Evolutionary conservation across 2,888 invertebrate species (phyloP).

Genomic region (Rhorus exstirpatorius): DNA sequence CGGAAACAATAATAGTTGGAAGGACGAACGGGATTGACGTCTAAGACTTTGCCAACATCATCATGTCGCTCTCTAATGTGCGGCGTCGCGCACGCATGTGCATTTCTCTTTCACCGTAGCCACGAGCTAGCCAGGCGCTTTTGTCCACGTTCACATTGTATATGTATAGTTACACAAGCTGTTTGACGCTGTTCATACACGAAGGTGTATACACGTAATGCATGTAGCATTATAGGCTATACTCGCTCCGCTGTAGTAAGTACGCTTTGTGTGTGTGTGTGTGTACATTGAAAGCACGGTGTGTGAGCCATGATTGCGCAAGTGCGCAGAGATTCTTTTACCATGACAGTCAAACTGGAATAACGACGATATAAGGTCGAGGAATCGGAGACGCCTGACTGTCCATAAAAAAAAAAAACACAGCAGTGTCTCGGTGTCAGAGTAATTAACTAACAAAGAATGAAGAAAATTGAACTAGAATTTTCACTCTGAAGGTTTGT

Average conservation of each 20-base stretch:
- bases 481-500: not conserved
- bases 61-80: constrained; percentile 18
- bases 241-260: not conserved
- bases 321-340: constrained; percentile 32
- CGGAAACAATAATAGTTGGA: too few species aligned
- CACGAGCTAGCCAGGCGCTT: constrained; percentile 2
- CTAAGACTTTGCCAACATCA: too few species aligned
- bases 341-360: constrained; percentile 48
- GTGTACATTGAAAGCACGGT: constrained; percentile 1
- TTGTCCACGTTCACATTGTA: not conserved
- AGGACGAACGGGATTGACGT: too few species aligned
- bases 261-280: not conserved
- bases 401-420: too few species aligned
- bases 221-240: constrained; percentile 7
- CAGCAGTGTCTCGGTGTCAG: too few species aligned
- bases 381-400: not conserved
- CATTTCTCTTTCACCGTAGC: constrained; percentile 12
- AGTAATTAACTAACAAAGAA: too few species aligned
- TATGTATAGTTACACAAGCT: constrained; percentile 7
- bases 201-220: not conserved
- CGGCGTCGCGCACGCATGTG: constrained; percentile 44
- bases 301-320: constrained; percentile 10
- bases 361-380: constrained; percentile 21
- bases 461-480: too few species aligned
- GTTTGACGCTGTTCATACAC: constrained; percentile 26